Percentiles rank a stretch among this genome's conserved stretches.
Conservation (phyloP, 53 echinoderm and acorn worm genomes). For the Arbacia lixula region DNA sequence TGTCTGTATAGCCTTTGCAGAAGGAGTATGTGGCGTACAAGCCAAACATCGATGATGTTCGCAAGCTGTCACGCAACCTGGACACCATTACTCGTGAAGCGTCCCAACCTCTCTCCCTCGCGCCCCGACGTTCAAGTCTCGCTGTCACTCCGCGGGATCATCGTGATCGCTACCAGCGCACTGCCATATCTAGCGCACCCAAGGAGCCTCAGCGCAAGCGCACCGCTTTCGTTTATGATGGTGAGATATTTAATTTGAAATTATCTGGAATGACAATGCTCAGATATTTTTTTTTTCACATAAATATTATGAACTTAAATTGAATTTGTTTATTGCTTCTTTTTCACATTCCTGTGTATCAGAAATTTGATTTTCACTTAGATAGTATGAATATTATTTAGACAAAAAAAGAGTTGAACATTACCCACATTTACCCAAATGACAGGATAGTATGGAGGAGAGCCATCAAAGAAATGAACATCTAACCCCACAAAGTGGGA, state of each 20-base stretch:
- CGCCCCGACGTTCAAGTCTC: slow-evolving; percentile 81
- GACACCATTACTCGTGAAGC: slow-evolving; percentile 79
- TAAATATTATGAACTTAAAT: no score
- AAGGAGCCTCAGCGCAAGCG: slow-evolving; percentile 43
- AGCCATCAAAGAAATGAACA: no score
- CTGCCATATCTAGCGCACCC: background rate
- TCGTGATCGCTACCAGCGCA: slow-evolving; percentile 32
- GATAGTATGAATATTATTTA: no score
- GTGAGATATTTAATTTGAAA: background rate
- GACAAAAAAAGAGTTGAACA: no score
- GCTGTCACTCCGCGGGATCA: slow-evolving; percentile 78
- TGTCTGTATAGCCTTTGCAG: slow-evolving; percentile 80
- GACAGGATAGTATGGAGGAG: no score
- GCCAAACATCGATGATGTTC: slow-evolving; percentile 89
- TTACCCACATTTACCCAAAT: no score
- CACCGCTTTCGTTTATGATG: slow-evolving; percentile 79
- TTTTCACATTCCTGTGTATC: no score
- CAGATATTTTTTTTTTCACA: no score
- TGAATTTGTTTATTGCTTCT: no score
- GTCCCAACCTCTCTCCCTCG: slow-evolving; percentile 66
- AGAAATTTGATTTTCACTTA: no score
- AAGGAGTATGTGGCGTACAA: slow-evolving; percentile 84
- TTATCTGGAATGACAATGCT: background rate
- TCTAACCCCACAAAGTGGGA: no score
- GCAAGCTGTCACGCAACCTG: slow-evolving; percentile 80